phyloP scores from a whole-genome alignment of 2,113 vertebrate genomes.

The Tyrannus savana region DNA sequence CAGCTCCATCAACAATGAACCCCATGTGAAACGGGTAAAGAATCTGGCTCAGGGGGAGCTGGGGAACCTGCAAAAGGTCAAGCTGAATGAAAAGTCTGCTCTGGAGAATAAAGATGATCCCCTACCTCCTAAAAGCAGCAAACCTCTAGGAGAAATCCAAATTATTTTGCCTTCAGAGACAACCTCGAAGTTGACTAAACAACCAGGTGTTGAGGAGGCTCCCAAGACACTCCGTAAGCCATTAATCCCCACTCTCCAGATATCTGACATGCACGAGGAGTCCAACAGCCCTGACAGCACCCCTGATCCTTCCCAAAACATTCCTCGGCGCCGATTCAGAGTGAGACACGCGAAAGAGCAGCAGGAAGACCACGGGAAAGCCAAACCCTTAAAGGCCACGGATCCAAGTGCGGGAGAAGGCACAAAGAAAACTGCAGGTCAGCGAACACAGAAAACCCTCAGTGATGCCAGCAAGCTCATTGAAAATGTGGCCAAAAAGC shows the following conservation, averaged over 20 bases:
- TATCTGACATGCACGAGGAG: neutral
- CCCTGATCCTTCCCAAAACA: neutral
- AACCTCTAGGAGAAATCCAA: slow-evolving; percentile 58
- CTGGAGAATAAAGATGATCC: slow-evolving; percentile 7
- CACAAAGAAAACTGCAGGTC: slow-evolving; percentile 52
- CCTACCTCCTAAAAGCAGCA: neutral
- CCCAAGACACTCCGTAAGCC: neutral
- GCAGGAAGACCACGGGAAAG: slow-evolving; percentile 70
- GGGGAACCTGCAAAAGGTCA: slow-evolving; percentile 41
- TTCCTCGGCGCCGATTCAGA: slow-evolving; percentile 46
- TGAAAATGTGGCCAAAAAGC: slow-evolving; percentile 68
- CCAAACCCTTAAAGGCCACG: slow-evolving; percentile 47
- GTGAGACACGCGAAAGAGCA: slow-evolving; percentile 63
- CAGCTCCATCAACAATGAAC: slow-evolving; percentile 1
- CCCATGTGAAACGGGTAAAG: slow-evolving; percentile 40
- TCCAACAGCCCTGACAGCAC: neutral
- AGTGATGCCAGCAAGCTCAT: slow-evolving; percentile 59
- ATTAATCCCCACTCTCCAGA: neutral
- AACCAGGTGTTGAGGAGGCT: neutral
- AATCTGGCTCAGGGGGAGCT: slow-evolving; percentile 41
- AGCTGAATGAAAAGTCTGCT: neutral
- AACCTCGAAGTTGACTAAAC: neutral
- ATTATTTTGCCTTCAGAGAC: slow-evolving; percentile 43
- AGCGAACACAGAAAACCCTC: slow-evolving; percentile 53
- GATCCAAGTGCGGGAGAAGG: slow-evolving; percentile 67